A percentile compares a stretch with the other conserved stretches of the same genome.
phyloP scores from a whole-genome alignment of 2,888 invertebrate genomes.

The Eudasyphora cyanicolor region DNA sequence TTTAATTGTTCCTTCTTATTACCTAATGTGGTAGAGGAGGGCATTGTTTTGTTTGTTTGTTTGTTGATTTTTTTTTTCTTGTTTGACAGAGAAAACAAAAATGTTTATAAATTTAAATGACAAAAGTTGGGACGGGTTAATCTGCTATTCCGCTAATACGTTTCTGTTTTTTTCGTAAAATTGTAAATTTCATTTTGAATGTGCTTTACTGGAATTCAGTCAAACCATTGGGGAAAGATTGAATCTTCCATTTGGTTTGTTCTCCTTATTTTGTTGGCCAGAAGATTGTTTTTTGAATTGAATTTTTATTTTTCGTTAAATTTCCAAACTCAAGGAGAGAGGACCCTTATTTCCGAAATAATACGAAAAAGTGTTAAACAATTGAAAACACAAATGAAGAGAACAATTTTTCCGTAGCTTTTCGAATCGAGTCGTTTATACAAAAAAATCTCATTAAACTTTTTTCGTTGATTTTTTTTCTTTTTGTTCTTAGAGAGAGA shows the following conservation, averaged over 20 bases:
- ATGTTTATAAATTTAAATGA: slow-evolving; percentile 60
- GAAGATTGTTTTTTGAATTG: slow-evolving; percentile 53
- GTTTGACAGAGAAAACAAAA: slow-evolving; percentile 38
- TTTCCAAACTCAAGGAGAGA: slow-evolving; percentile 34
- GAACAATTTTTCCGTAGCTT: not conserved
- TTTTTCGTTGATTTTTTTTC: slow-evolving; percentile 49
- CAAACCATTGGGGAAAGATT: slow-evolving; percentile 73
- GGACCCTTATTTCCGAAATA: slow-evolving; percentile 34
- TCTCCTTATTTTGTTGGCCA: slow-evolving; percentile 29
- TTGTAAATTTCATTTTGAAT: slow-evolving; percentile 27
- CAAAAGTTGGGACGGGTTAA: slow-evolving; percentile 80
- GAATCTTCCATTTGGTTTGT: slow-evolving; percentile 68
- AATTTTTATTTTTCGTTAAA: slow-evolving; percentile 52
- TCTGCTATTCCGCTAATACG: slow-evolving; percentile 80
- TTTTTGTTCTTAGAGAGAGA: slow-evolving; percentile 45
- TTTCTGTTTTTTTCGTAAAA: slow-evolving; percentile 61
- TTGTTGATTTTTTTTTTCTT: slow-evolving; percentile 50
- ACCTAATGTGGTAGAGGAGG: slow-evolving; percentile 46
- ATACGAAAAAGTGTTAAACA: slow-evolving; percentile 35
- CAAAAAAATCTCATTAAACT: slow-evolving; percentile 43
- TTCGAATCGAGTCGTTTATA: not conserved
- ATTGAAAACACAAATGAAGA: not conserved
- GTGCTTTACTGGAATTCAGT: not conserved
- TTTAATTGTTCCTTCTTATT: slow-evolving; percentile 34
- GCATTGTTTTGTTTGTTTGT: slow-evolving; percentile 63